phyloP scores from a whole-genome alignment of 2,113 vertebrate genomes.

The Ginglymostoma cirratum region DNA sequence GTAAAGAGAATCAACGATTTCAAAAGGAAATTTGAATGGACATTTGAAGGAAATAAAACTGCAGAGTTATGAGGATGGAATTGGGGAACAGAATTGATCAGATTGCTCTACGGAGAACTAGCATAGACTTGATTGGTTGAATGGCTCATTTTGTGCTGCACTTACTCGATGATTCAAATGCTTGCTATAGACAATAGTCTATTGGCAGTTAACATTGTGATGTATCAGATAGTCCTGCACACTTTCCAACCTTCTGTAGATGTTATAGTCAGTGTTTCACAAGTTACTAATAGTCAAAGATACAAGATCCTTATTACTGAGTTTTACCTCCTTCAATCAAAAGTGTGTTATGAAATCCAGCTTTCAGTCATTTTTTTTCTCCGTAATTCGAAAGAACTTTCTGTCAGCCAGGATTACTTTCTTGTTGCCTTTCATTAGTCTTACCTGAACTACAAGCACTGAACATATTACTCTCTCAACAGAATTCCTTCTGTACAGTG shows the following conservation, averaged over 20 bases:
- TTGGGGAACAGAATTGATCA: too few relatives aligned
- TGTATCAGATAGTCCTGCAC: neutral
- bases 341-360: slow-evolving; percentile 28
- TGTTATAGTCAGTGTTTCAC: neutral
- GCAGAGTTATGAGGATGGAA: too few relatives aligned
- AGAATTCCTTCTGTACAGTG: neutral
- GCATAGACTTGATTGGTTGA: neutral
- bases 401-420: neutral
- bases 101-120: too few relatives aligned
- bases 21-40: too few relatives aligned
- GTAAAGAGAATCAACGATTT: too few relatives aligned
- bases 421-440: slow-evolving; percentile 29
- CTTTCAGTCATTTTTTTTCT: slow-evolving; percentile 30
- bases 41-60: too few relatives aligned
- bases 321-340: slow-evolving; percentile 8
- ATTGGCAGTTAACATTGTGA: neutral
- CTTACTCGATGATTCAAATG: neutral
- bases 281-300: neutral
- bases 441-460: slow-evolving; percentile 8
- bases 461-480: slow-evolving; percentile 7
- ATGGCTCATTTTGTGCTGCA: neutral
- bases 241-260: neutral
- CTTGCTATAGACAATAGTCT: neutral
- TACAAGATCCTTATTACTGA: slow-evolving; percentile 1
- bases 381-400: slow-evolving; percentile 27